Evolutionary conservation across 2,888 invertebrate species (phyloP).

Genomic region (Ectemnius continuus): DNA sequence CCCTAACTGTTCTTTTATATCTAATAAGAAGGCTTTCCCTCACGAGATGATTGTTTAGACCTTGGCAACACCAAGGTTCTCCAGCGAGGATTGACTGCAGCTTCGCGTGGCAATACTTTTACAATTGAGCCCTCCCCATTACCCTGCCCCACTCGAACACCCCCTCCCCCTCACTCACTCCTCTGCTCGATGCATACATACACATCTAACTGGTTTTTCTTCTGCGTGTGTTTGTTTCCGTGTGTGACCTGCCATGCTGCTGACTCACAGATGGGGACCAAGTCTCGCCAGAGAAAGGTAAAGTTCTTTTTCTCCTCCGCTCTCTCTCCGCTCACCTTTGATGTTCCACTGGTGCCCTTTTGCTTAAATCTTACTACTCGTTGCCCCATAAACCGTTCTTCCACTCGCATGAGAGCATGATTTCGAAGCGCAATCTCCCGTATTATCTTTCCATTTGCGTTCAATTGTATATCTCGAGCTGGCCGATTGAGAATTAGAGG

Average conservation of each 20-base stretch:
- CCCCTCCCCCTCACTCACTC: too few species aligned
- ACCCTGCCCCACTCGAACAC: not conserved
- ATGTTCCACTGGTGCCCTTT: not conserved
- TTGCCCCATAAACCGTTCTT: conserved; percentile 5
- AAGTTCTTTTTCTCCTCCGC: conserved; percentile 51
- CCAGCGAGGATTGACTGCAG: too few species aligned
- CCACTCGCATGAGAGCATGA: conserved; percentile 40
- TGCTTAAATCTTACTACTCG: not conserved
- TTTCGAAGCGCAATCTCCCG: not conserved
- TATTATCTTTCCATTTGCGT: not conserved
- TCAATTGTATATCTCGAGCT: too few species aligned
- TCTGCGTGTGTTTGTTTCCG: conserved; percentile 68
- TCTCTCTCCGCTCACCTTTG: not conserved
- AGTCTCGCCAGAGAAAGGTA: conserved; percentile 77
- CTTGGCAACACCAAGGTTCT: too few species aligned
- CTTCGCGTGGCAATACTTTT: too few species aligned
- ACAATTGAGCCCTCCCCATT: too few species aligned
- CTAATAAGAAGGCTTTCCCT: too few species aligned
- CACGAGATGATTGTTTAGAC: too few species aligned
- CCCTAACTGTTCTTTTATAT: too few species aligned
- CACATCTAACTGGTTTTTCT: conserved; percentile 67
- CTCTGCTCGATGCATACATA: conserved; percentile 39
- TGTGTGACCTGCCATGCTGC: conserved; percentile 54
- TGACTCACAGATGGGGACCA: conserved; percentile 75
- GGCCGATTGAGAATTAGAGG: too few species aligned